Conservation (phyloP, 1,140 invertebrate genomes). For the Thalassaphorura encarpata region DNA sequence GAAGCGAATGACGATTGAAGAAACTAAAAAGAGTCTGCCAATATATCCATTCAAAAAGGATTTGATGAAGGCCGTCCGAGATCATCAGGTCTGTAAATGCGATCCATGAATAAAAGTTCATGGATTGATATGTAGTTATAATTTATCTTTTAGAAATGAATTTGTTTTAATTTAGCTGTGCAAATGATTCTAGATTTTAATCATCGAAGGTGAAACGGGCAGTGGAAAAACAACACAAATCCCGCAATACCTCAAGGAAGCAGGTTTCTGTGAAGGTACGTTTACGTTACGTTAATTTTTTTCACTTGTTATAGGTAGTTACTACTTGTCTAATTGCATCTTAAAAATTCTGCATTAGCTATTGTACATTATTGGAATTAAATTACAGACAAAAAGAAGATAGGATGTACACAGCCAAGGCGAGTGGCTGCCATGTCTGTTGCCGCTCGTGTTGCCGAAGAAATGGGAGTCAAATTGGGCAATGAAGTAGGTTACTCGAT, state of each 20-base stretch:
- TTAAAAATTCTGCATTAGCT: conserved; percentile 1
- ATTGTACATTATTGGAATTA: too few species aligned
- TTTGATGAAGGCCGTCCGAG: conserved; percentile 72
- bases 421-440: conserved; percentile 73
- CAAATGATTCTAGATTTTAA: conserved; percentile 67
- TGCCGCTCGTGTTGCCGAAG: conserved; percentile 59
- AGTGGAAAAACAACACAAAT: conserved; percentile 99
- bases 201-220: conserved; percentile 97
- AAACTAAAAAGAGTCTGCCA: conserved; percentile 86
- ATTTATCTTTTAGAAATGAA: background rate
- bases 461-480: conserved; percentile 59
- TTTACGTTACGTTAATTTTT: background rate
- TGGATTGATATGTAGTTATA: background rate
- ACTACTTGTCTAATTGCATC: background rate
- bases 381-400: conserved; percentile 69
- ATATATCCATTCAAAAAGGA: conserved; percentile 88
- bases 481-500: conserved; percentile 66
- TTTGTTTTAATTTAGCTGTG: conserved; percentile 10
- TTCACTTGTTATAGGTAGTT: background rate
- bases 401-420: conserved; percentile 65
- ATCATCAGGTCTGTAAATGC: conserved; percentile 62
- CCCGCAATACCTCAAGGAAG: conserved; percentile 91
- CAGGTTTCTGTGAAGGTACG: conserved; percentile 60
- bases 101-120: background rate
- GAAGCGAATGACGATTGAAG: conserved; percentile 74